Evolutionary conservation across 2,797 vertebrate species (phyloP).

Genomic region (Sardinella longiceps): DNA sequence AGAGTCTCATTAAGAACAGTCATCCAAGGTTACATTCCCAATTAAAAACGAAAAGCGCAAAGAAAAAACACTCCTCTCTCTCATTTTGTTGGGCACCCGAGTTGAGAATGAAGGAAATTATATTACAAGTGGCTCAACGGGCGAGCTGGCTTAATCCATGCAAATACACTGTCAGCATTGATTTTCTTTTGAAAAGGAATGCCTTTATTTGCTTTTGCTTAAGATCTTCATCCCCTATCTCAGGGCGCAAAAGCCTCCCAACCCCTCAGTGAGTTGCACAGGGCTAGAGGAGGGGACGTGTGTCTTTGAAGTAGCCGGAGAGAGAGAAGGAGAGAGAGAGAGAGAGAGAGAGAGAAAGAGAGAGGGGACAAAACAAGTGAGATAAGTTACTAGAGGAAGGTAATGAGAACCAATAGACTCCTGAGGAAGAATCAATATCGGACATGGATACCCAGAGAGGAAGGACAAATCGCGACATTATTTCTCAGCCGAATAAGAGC

Average conservation of each 20-base stretch:
- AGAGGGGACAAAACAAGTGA: conserved; percentile 62
- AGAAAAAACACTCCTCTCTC: background rate
- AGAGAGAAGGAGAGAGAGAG: too few species aligned
- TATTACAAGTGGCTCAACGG: background rate
- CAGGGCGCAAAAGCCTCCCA: conserved; percentile 49
- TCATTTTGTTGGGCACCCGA: background rate
- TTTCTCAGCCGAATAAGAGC: conserved; percentile 56
- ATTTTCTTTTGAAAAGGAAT: conserved; percentile 72
- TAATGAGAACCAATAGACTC: conserved; percentile 77
- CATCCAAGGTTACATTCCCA: conserved; percentile 6
- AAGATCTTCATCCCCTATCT: conserved; percentile 57
- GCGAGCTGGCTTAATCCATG: conserved; percentile 67
- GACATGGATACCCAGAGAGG: conserved; percentile 70
- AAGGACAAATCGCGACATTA: conserved; percentile 72
- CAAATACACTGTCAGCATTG: conserved; percentile 78
- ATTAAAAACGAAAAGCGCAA: background rate
- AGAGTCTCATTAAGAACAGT: background rate
- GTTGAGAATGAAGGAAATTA: background rate
- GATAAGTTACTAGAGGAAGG: conserved; percentile 76
- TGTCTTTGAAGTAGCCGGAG: conserved; percentile 61
- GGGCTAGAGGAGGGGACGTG: conserved; percentile 30
- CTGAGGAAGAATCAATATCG: conserved; percentile 66
- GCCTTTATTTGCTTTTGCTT: conserved; percentile 73
- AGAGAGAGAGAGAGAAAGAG: too few species aligned
- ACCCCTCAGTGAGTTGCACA: background rate